Evolutionary conservation across 2,113 vertebrate species (phyloP).

Genomic region (Syngnathus typhle): DNA sequence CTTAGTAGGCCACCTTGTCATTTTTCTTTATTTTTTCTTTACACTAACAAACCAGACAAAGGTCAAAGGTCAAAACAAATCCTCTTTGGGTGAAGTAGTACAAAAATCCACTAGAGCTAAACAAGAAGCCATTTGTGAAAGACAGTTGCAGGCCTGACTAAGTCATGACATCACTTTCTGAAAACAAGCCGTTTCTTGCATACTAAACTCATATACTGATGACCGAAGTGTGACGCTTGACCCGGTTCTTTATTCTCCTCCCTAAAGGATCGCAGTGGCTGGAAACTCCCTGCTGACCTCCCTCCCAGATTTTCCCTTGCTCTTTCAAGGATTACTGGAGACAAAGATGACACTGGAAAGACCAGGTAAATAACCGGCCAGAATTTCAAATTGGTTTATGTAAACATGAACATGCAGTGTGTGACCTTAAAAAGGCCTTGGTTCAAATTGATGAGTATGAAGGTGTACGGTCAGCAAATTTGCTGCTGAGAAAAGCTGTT

Average conservation of each 20-base stretch:
- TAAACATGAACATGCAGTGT: background rate
- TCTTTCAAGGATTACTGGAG: constrained; percentile 16
- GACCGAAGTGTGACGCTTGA: constrained; percentile 19
- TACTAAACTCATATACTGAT: background rate
- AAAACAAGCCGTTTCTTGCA: background rate
- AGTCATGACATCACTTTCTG: background rate
- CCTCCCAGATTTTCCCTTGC: constrained; percentile 43
- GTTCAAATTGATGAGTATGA: background rate
- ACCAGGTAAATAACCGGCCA: constrained; percentile 4
- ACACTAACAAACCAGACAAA: background rate
- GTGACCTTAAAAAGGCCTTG: background rate
- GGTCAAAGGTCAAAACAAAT: background rate
- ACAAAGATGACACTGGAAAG: constrained; percentile 19
- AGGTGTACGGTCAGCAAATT: background rate
- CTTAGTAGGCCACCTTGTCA: background rate
- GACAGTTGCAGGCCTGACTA: background rate
- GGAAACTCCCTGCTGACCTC: constrained; percentile 61
- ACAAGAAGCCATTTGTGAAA: background rate
- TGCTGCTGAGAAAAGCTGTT: background rate
- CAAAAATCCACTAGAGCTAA: background rate
- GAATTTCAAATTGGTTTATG: background rate
- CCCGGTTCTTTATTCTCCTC: constrained; percentile 18
- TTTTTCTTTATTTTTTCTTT: too few relatives aligned
- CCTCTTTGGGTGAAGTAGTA: background rate
- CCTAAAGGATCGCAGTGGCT: constrained; percentile 33